A percentile compares a stretch with the other conserved stretches of the same genome.
Evolutionary conservation across 2,113 vertebrate genomes (phyloP).

Genomic region (Rhombomys opimus): DNA sequence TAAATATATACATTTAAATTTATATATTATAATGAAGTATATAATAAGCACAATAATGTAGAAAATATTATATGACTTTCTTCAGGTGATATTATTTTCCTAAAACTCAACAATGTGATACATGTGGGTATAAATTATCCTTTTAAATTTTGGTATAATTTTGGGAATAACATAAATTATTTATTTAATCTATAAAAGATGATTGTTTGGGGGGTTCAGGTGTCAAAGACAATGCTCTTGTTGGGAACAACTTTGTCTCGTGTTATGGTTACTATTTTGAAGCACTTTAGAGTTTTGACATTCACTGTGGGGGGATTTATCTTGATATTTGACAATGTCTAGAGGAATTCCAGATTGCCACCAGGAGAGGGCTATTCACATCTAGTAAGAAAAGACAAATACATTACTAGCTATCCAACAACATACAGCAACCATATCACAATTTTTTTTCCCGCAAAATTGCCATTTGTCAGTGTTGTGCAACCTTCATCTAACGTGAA

Average conservation of each 20-base stretch:
- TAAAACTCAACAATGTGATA: background rate
- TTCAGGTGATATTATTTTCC: background rate
- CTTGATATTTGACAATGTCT: background rate
- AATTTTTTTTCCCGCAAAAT: background rate
- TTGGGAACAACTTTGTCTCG: background rate
- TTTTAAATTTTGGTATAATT: background rate
- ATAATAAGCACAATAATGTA: background rate
- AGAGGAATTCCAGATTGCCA: background rate
- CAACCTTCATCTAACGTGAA: background rate
- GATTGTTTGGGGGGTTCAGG: background rate
- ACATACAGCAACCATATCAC: accelerated
- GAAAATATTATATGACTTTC: background rate
- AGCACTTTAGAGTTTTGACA: background rate
- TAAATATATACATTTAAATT: background rate
- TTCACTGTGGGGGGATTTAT: background rate
- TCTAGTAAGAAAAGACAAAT: background rate
- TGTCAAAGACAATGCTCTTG: background rate
- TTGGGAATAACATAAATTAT: background rate
- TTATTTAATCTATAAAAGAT: background rate
- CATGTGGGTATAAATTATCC: background rate
- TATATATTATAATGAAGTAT: background rate
- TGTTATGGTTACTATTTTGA: background rate
- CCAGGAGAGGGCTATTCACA: background rate
- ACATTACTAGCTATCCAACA: background rate
- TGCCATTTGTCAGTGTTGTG: background rate